Base-by-base conservation (phyloP, 2,797 vertebrate species). In the Acrossocheilus fasciatus region DNA sequence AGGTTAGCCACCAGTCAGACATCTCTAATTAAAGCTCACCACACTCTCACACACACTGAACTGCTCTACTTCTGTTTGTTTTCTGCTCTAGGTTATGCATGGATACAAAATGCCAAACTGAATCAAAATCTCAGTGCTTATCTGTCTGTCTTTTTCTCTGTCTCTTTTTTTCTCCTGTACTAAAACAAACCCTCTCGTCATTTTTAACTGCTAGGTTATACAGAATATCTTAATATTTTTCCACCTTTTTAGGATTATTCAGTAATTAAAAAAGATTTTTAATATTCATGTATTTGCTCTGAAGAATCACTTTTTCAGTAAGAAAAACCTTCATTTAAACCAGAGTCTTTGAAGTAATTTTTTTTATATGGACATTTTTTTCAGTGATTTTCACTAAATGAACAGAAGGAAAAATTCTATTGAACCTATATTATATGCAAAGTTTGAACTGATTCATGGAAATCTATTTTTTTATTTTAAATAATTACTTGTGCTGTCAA, bases 11-110 rank as follows among this genome's bases (percentile, higher is more conserved):
- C 83, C 64, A 77, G 64, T 77, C 47, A 17, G 64, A 85, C 72
- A 88, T 85, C 39, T 88, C 30, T 77, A 88, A 85, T 85, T 82
- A 85, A 64, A 68, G 36, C 47, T 85, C 52, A 78, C 78, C 87
- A 78, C 78, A 59, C 86, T 77, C 73, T 81, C 47, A 57, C 50
- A 82, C 75, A 83, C 39, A 83, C 74, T 18, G 26, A 64, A 47
- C 79, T 66, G 20, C 39, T 23, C 36, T 76, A 2, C 30, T 30
- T 81, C 47, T 66, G 17, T 78, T 47, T 84, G 70, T 45, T 57
- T 54, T 68, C 34, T 34, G n/a, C 34, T 57, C 17, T 34, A 50
- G 8, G 23, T 39, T 54, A 52, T 57, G 26, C 41, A 69, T 18
- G 12, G 52, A 81, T 80, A 75, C 20, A 72, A 78, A 72, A 45